Base-by-base conservation (phyloP, 2,797 vertebrate species). In the Syndactyla subalaris region DNA sequence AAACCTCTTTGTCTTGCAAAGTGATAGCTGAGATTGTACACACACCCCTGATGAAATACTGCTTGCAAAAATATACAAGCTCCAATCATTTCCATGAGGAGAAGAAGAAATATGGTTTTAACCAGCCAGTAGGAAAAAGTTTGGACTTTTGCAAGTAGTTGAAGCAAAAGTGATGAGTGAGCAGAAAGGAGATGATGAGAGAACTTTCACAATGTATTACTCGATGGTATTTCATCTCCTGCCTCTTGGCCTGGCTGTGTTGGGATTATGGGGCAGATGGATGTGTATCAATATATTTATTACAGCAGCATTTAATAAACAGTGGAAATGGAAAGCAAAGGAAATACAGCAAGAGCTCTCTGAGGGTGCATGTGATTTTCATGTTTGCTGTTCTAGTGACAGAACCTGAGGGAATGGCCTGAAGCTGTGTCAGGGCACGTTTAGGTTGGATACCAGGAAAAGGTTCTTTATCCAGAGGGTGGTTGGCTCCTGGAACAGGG, bases 401-500 rank as follows among this genome's bases (percentile, higher is more conserved):
- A 48, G 14, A 51, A 63, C 7, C 6, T 8, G 4, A 75, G 18
- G 24, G 45, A 51, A 27, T 0, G 2, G 6, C 18, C 11, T 58
- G 48, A 21, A 45, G 38, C 14, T 83, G 29, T 3, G 1, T 8
- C 45, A 62, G 19, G 17, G 2, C 3, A 82, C 9, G 45, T 18
- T 73, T 12, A 34, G 17, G 9, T 8, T 51, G n/a, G 10, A 8
- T 18, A 11, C 51, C 2, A 24, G 15, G 17, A 27, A 87, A 79
- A 51, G 6, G 0, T 23, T 61, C 17, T 46, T 46, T 14, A 3
- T 18, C 2, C 1, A 48, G 36, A 55, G 8, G 7, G 27, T 63
- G 34, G 1, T 0, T 36, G 75, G 29, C 7, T 27, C 52, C 8
- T 71, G 43, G 29, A 52, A 26, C 3, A 54, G 7, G 16, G 8